Base-by-base conservation (phyloP, 2,797 vertebrate species). In the Gymnothorax reevesii region DNA sequence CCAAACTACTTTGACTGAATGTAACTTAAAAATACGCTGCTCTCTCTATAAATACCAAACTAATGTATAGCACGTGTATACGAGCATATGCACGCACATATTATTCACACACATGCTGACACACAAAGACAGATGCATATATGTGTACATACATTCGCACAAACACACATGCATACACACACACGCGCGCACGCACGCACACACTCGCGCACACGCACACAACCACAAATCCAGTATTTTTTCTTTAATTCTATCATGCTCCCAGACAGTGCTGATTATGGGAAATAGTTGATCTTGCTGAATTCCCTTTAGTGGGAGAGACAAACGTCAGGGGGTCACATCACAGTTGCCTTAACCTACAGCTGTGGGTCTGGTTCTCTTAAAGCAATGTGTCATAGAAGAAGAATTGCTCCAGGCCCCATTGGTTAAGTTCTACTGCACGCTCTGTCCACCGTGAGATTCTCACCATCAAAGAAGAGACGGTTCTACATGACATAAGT, bases 401-500 rank as follows among this genome's bases (percentile, higher is more conserved):
- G 92, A 91, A 91, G 92, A 89, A 90, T 88, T 82, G 77, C 88
- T 88, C 84, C 73, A 90, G 91, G 93, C 90, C 89, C 64, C 54
- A 27, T 77, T 22, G 17, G 54, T 69, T 27, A 85, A 82, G 83
- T 57, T 62, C 42, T 49, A 15, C 87, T 25, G 52, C 57, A 80
- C 12, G 84, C 88, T 87, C 2, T 82, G 86, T 88, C 86, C 85
- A 57, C 85, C 86, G 83, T 75, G 90, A 91, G 93, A 89, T 91
- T 92, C 93, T 85, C 86, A 88, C 89, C 84, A 93, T 88, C 88
- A 92, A 90, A 92, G 92, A 93, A 90, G 91, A 92, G 92, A 93
- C 91, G 90, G 93, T 93, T 93, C 92, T 90, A 93, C 95, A 95
- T 92, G 93, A 93, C 90, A 90, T 86, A 89, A 92, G 93, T 88